Conservation (phyloP, 2,113 vertebrate species). For the Mus spicilegus region DNA sequence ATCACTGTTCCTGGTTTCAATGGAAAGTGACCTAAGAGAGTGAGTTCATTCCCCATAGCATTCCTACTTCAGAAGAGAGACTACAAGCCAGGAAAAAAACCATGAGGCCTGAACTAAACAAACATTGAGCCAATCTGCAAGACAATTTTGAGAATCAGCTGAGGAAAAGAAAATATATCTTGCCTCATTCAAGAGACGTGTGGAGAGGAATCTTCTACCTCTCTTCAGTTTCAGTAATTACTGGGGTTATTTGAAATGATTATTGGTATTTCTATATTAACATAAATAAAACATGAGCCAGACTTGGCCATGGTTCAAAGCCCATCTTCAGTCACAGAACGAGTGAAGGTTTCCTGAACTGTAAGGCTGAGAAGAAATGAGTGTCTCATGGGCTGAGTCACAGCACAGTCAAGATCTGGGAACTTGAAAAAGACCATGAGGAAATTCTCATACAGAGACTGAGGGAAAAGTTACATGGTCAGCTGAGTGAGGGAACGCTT, state of each 20-base stretch:
- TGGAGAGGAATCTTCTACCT: neutral
- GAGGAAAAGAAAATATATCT: neutral
- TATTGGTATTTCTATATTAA: neutral
- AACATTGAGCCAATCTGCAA: neutral
- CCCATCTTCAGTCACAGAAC: neutral
- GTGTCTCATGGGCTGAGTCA: neutral
- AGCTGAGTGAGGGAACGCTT: neutral
- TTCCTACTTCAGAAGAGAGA: neutral
- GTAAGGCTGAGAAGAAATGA: neutral
- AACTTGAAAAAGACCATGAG: neutral
- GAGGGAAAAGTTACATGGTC: neutral
- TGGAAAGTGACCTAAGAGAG: neutral
- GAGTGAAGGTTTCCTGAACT: neutral
- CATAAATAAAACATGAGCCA: conserved; percentile 11
- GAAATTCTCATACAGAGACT: neutral
- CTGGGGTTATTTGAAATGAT: neutral
- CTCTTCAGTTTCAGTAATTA: neutral
- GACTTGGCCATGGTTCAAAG: neutral
- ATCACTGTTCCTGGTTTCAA: neutral
- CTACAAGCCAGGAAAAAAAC: neutral
- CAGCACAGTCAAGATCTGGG: neutral
- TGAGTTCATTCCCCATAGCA: neutral
- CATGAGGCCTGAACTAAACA: neutral
- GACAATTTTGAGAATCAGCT: neutral
- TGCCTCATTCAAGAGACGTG: neutral